These are phyloP conservation scores for Syrrhaptes paradoxus DNA, from an alignment of 2,113 vertebrate species.

Conservation along the genomic window DNA sequence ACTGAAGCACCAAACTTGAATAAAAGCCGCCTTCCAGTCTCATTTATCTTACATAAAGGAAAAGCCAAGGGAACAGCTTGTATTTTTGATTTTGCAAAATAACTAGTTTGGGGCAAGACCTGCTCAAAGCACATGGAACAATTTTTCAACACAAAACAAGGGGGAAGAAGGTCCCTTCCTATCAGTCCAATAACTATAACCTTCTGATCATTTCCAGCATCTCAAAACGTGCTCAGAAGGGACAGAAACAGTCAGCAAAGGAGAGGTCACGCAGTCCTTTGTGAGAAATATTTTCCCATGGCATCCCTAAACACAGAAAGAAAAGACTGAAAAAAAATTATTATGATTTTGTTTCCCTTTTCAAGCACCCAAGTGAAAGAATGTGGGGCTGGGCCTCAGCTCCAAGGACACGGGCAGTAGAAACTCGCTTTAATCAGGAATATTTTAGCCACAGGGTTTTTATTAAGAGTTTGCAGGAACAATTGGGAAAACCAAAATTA, in stretches of 20 bases:
- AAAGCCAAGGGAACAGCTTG: not conserved
- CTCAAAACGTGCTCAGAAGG: not conserved
- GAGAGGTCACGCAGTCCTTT: not conserved
- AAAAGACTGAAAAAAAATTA: not conserved
- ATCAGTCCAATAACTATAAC: fast-evolving
- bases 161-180: not conserved
- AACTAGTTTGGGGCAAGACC: not conserved
- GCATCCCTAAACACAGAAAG: not conserved
- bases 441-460: not conserved
- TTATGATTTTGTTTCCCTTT: not conserved
- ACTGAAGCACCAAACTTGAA: not conserved
- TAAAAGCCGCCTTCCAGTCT: not conserved
- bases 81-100: not conserved
- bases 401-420: not conserved
- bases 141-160: not conserved
- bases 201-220: not conserved
- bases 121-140: not conserved
- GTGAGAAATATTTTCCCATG: not conserved
- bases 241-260: not conserved
- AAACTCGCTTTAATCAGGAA: not conserved
- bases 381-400: not conserved
- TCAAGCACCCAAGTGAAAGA: not conserved
- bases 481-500: not conserved
- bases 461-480: not conserved
- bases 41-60: not conserved